Conservation (phyloP, 2,888 invertebrate genomes). For the Strigamia crassipes region DNA sequence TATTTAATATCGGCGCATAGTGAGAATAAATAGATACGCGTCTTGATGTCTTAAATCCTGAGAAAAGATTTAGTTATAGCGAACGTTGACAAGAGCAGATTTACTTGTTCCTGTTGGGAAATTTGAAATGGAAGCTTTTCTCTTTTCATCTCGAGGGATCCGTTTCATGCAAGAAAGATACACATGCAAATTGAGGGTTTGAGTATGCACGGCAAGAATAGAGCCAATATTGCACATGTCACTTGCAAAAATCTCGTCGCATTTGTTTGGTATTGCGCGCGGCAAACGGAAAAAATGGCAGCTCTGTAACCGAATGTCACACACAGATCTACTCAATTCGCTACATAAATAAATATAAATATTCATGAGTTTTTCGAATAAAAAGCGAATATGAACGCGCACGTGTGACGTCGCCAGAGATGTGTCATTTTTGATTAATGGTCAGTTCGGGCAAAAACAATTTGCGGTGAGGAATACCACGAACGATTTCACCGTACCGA, state of each 20-base stretch:
- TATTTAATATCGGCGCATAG: too few species aligned
- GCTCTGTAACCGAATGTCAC: neutral
- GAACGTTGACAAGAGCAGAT: neutral
- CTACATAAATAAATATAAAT: too few species aligned
- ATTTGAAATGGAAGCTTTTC: neutral
- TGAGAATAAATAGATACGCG: neutral
- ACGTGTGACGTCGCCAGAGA: neutral
- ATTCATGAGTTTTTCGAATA: too few species aligned
- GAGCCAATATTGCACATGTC: slow-evolving; percentile 3
- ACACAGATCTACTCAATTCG: neutral
- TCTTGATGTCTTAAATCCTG: neutral
- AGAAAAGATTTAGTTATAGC: neutral
- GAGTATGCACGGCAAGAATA: neutral
- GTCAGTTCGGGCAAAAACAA: neutral
- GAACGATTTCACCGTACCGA: neutral
- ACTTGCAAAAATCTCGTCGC: neutral
- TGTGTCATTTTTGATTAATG: neutral
- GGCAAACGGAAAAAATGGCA: neutral
- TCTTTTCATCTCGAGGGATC: slow-evolving; percentile 4
- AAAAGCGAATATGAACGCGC: neutral
- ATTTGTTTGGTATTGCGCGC: neutral
- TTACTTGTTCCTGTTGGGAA: neutral
- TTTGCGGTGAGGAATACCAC: neutral
- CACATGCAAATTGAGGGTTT: slow-evolving; percentile 3
- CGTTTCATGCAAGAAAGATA: slow-evolving; percentile 4